Base-by-base conservation (phyloP, 1,140 invertebrate genomes). In the Macrotrachela quadricornifera region DNA sequence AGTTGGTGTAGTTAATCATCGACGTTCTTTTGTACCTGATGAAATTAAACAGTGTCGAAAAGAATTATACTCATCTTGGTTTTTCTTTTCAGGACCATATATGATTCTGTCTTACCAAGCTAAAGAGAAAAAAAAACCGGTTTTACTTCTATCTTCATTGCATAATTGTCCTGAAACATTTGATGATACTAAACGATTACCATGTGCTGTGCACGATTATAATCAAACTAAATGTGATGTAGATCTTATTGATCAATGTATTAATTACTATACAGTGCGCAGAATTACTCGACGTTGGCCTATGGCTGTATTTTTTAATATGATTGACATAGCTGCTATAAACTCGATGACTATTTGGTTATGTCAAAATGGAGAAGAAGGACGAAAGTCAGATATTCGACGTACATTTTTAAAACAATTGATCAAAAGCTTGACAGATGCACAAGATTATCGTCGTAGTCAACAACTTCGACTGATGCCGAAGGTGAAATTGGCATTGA, bases 211-310 rank as follows among this genome's bases (percentile, higher is more conserved):
- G 4, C 38, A 49, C n/a, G 43, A 57, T 36, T 59, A 57, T 44
- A 59, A 59, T 41, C 9, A 36, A 45, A 51, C 48, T 1, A 57
- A 59, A 50, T 37, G 46, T 45, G 56, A 46, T 15, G 58, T 59
- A 14, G 53, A 57, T 47, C 47, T 15, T 18, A 12, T 59, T 1
- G 58, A 61, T 54, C 41, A 57, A 30, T 37, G 58, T 41, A 47
- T 56, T 42, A 21, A 18, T 42, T 49, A 41, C 39, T 57, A 56
- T 46, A 58, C 58, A 15, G 55, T 46, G 17, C 56, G 49, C 55
- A 21, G 59, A 54, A 55, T 55, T 43, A 56, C 54, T 14, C 55
- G 54, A 12, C 38, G 58, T 38, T 62, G 60, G 59, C 55, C 59
- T 15, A 45, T 60, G 38, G 50, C 50, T 1, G 37, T 58, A 9